Conservation (phyloP, 1,140 invertebrate genomes). For the Temnothorax curvispinosus region DNA sequence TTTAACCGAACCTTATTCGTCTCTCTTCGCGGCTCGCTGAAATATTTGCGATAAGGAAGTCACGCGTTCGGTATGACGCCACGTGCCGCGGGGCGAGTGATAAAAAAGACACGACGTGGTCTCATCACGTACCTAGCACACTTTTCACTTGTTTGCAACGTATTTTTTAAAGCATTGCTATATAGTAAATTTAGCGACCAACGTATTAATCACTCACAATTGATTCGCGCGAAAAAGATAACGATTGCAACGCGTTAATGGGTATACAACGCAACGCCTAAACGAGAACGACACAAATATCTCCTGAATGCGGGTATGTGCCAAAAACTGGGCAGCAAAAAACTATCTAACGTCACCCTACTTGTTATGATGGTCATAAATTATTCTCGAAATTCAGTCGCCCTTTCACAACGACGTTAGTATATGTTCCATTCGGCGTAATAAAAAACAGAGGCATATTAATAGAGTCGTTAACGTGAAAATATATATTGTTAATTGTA, state of each 20-base stretch:
- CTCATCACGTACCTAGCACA: neutral
- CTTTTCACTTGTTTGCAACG: neutral
- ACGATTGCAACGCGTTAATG: neutral
- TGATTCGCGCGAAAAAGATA: neutral
- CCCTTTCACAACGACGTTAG: no score
- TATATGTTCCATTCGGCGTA: neutral
- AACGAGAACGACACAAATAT: neutral
- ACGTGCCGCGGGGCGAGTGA: neutral
- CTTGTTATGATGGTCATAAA: neutral
- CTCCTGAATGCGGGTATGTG: neutral
- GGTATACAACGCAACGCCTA: no score
- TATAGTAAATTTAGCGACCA: neutral
- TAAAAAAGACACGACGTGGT: conserved; percentile 1
- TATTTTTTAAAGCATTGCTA: neutral
- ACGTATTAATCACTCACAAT: neutral
- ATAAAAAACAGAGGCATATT: neutral
- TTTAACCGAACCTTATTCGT: conserved; percentile 50
- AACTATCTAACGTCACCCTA: neutral
- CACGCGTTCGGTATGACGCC: conserved; percentile 24
- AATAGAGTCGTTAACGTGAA: neutral
- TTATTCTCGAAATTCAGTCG: conserved; percentile 8
- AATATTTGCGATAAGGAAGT: conserved; percentile 50
- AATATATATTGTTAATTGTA: neutral
- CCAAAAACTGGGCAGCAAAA: conserved; percentile 22
- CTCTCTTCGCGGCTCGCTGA: conserved; percentile 23